Percentiles rank a stretch among this genome's conserved stretches.
These are phyloP conservation scores for Semotilus atromaculatus DNA, from an alignment of 2,797 vertebrate genomes.

Conservation along the genomic window DNA sequence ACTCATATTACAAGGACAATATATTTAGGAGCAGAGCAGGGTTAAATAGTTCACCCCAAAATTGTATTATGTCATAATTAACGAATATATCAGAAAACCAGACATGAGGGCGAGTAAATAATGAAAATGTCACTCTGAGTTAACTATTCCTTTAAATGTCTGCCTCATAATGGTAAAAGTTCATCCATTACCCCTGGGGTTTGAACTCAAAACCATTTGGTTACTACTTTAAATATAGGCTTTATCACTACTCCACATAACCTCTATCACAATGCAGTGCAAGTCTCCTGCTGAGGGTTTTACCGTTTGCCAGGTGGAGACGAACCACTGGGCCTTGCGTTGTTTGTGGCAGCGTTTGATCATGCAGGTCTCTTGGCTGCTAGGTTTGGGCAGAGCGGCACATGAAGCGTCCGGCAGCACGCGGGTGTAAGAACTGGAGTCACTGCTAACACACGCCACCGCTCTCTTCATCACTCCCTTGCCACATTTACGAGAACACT, in stretches of 20 bases:
- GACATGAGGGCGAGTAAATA: too few species aligned
- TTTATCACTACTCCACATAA: not conserved
- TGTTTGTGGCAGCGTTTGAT: slow-evolving; percentile 84
- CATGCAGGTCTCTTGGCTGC: slow-evolving; percentile 82
- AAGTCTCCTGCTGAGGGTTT: not conserved
- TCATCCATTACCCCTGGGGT: not conserved
- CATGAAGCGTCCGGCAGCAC: slow-evolving; percentile 78
- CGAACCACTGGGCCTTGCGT: slow-evolving; percentile 86
- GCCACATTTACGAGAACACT: slow-evolving; percentile 91
- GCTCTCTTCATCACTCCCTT: slow-evolving; percentile 84
- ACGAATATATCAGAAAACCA: too few species aligned
- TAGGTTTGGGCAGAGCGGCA: slow-evolving; percentile 75
- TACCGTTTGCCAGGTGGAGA: slow-evolving; percentile 88
- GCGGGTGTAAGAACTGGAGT: slow-evolving; percentile 58
- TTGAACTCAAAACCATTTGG: not conserved
- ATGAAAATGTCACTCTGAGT: too few species aligned
- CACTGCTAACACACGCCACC: slow-evolving; percentile 78
- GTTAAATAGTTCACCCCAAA: too few species aligned
- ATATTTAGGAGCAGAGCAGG: not conserved
- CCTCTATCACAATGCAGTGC: not conserved
- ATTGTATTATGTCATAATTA: too few species aligned
- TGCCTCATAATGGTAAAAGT: not conserved
- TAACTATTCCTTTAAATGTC: not conserved
- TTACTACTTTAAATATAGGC: not conserved
- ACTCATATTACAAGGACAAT: not conserved